Evolutionary conservation across 2,888 invertebrate species (phyloP).

Genomic region (Conistra vaccinii): DNA sequence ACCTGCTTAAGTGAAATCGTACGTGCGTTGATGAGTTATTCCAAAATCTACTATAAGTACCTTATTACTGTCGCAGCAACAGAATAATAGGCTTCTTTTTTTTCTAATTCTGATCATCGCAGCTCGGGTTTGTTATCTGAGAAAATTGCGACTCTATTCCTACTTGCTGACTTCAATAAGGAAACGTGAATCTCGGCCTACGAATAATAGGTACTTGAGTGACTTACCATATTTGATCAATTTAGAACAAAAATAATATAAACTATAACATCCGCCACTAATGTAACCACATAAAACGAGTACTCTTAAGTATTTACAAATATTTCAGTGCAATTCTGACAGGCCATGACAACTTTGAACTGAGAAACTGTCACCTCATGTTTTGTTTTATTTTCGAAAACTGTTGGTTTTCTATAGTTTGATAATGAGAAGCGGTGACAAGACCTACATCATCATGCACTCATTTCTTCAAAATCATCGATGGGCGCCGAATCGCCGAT

Average conservation of each 20-base stretch:
- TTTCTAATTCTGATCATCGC: neutral
- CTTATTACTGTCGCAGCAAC: neutral
- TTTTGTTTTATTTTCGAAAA: slow-evolving; percentile 57
- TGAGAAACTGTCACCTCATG: slow-evolving; percentile 71
- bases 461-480: neutral
- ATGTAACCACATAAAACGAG: slow-evolving; percentile 76
- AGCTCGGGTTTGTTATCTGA: neutral
- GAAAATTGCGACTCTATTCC: neutral
- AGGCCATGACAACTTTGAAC: slow-evolving; percentile 84
- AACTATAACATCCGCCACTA: slow-evolving; percentile 72
- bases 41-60: too few species aligned
- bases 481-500: neutral
- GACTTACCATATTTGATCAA: slow-evolving; percentile 83
- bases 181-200: neutral
- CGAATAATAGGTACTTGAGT: neutral
- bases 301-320: slow-evolving; percentile 81
- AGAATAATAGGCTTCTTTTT: neutral
- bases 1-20: neutral
- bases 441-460: neutral
- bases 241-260: slow-evolving; percentile 84
- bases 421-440: neutral
- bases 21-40: neutral
- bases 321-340: slow-evolving; percentile 86
- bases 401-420: slow-evolving; percentile 16
- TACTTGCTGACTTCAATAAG: slow-evolving; percentile 1